Conservation (phyloP, 2,888 invertebrate species). For the Mylabris sibirica region DNA sequence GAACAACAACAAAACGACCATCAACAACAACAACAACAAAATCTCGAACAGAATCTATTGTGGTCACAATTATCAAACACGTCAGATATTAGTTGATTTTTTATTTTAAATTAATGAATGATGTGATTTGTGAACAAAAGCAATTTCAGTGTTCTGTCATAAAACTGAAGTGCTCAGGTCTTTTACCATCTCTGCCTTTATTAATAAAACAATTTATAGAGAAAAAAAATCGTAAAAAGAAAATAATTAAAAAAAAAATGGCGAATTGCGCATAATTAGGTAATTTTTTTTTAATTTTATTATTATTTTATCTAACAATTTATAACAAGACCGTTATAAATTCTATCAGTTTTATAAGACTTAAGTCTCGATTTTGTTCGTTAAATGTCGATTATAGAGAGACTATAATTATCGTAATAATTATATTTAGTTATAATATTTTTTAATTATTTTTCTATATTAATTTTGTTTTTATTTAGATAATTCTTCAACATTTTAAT, state of each 20-base stretch:
- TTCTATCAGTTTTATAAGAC: background rate
- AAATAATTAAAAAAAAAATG: conserved; percentile 11
- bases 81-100: conserved; percentile 38
- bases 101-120: conserved; percentile 25
- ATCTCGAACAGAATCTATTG: conserved; percentile 5
- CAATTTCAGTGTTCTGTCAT: conserved; percentile 45
- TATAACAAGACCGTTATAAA: background rate
- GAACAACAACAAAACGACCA: conserved; percentile 43
- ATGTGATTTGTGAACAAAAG: conserved; percentile 37
- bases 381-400: background rate
- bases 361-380: background rate
- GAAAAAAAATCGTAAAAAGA: conserved; percentile 9
- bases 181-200: conserved; percentile 60
- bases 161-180: conserved; percentile 59
- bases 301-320: conserved; percentile 5
- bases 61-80: conserved; percentile 30
- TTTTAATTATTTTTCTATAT: background rate
- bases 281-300: conserved; percentile 24
- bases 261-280: conserved; percentile 32
- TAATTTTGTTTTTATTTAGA: conserved; percentile 3
- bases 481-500: background rate
- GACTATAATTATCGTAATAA: background rate
- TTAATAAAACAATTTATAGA: conserved; percentile 20
- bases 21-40: conserved; percentile 36
- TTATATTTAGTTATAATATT: background rate